Evolutionary conservation across 2,797 vertebrate genomes (phyloP), one percentile per base, ranked within the genome.

Genomic region (Etheostoma nigrum): DNA sequence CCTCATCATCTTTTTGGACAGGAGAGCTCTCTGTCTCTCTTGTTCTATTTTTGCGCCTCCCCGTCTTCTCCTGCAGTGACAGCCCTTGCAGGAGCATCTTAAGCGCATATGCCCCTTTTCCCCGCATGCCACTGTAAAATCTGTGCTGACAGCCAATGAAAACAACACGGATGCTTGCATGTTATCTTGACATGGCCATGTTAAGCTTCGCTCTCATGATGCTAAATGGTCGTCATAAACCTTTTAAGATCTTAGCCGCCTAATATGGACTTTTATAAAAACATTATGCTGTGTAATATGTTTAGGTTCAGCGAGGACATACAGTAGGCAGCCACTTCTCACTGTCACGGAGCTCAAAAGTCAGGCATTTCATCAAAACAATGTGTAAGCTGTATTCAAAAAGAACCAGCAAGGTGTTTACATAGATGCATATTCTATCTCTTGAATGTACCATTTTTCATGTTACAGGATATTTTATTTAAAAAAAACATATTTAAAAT

Each of bases 141-240:
- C 93, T 92, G 88, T 95, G 92, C 92, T 95, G 94, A 95, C 94
- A 96, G 93, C 93, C 94, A 93, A 88, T 95, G 94, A 95, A 95
- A 95, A 95, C 94, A 94, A 92, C 94, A 93, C 84, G 88, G 92
- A 93, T 92, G 93, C 94, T 95, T 93, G 93, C 94, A 93, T 95
- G 95, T 95, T 96, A 95, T 95, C 95, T 95, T 95, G 94, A 95
- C 94, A 94, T 88, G 93, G 92, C 94, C 94, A 92, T 92, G 94
- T 93, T 95, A 95, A 95, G 94, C 95, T 89, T 78, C 77, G 82
- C 94, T 94, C 93, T 90, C 88, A 68, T 90, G 92, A 94, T 92
- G 93, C 91, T 95, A 94, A 95, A 95, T 93, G 93, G 94, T 91
- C 93, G 91, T 93, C 94, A 92, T 95, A 95, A 95, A 94, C 95